Base-by-base conservation (phyloP, 2,113 vertebrate genomes). In the Nycticebus coucang region DNA sequence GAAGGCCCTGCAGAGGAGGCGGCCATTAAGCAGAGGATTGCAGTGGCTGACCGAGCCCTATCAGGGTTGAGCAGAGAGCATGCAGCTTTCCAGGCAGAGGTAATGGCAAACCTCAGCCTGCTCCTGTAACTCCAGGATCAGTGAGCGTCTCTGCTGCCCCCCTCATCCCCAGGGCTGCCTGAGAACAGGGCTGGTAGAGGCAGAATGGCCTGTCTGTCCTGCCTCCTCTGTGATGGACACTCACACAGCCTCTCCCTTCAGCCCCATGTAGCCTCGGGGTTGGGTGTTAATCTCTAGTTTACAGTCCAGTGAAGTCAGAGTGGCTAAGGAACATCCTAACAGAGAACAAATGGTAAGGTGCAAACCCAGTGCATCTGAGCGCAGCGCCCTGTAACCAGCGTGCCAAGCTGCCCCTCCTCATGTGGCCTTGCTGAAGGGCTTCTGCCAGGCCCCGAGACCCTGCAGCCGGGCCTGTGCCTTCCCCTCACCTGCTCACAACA, bases 301-400 rank as follows among this genome's bases (percentile, higher is more conserved):
- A 37, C 18, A 11, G 8, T 2, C 19, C 45, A 14, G 64, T 45
- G 82, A n/a, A 55, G 41, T 28, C 50, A 12, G 13, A 14, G 12
- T 24, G 9, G 18, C 45, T 11, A 0, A 59, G n/a, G 22, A 78
- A 19, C 80, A 17, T 28, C 53, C 7, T 21, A 10, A 7, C 15
- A 9, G 35, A 45, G 55, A 71, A 74, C 45, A 41, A 24, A 74
- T 14, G 15, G 53, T 21, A 26, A 62, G 37, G 19, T 0, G 28
- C 72, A 12, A 15, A 12, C 22, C 37, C 5, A 0, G 3, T 1
- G 60, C 4, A 22, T 15, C 8, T 5, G 50, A 18, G 12, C 22
- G 0, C 21, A 69, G 55, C 1, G 3, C 19, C 12, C 28, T 21
- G 15, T 1, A 7, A 1, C 50, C 37, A 1, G n/a, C 3, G 7